phyloP scores from a whole-genome alignment of 1,140 invertebrate genomes.

The Musca vetustissima region DNA sequence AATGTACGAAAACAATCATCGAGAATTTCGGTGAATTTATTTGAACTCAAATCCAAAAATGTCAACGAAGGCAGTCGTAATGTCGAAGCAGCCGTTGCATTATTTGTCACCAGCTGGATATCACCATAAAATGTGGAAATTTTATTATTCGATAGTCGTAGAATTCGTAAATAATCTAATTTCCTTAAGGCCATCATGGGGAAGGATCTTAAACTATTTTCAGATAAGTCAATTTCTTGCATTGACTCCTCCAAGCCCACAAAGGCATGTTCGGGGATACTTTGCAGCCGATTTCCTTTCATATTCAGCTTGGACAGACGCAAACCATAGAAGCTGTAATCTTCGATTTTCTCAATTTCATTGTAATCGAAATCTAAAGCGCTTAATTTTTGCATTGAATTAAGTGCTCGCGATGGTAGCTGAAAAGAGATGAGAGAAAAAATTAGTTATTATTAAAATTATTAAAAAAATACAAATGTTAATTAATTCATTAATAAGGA shows the following conservation, averaged over 20 bases:
- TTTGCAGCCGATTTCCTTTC: constrained; percentile 77
- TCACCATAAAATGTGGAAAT: constrained; percentile 60
- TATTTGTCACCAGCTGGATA: constrained; percentile 46
- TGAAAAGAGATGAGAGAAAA: constrained; percentile 40
- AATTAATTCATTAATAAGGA: too few relatives aligned
- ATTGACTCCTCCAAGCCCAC: constrained; percentile 79
- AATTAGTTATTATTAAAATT: too few relatives aligned
- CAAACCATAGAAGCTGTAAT: constrained; percentile 84
- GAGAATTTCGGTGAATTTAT: constrained; percentile 74
- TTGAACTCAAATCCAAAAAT: constrained; percentile 83
- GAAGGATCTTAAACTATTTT: constrained; percentile 81
- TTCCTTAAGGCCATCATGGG: constrained; percentile 77
- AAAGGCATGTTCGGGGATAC: constrained; percentile 82
- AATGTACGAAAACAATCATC: constrained; percentile 77
- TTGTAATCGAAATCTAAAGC: constrained; percentile 85
- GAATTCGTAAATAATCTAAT: constrained; percentile 70
- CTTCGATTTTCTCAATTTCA: constrained; percentile 77
- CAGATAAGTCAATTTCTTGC: constrained; percentile 79
- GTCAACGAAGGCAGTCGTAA: constrained; percentile 70
- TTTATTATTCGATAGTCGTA: constrained; percentile 83
- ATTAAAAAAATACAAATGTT: too few relatives aligned
- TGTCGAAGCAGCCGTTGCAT: constrained; percentile 48
- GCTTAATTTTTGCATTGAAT: constrained; percentile 69
- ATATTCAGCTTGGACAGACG: constrained; percentile 79
- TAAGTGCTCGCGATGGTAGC: constrained; percentile 80